A percentile compares a stretch with the other conserved stretches of the same genome.
phyloP scores from a whole-genome alignment of 1,140 invertebrate species.

The Nomia melanderi region DNA sequence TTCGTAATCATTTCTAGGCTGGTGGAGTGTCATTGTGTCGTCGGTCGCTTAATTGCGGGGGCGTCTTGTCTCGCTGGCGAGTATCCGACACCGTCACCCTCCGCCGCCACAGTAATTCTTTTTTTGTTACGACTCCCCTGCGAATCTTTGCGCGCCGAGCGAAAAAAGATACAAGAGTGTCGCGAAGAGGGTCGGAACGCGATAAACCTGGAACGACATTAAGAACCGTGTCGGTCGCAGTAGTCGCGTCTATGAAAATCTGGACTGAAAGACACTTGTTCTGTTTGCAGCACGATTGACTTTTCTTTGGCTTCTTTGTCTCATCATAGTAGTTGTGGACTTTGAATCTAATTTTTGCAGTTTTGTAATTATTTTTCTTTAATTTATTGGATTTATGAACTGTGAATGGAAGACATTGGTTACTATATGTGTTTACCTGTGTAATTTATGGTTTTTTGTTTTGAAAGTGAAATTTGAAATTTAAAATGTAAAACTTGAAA shows the following conservation, averaged over 20 bases:
- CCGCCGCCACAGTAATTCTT: slow-evolving; percentile 26
- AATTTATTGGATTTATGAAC: too few relatives aligned
- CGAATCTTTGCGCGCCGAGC: neutral
- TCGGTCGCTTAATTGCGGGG: slow-evolving; percentile 58
- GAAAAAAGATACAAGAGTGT: slow-evolving; percentile 19
- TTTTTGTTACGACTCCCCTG: slow-evolving; percentile 32
- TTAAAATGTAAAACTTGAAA: too few relatives aligned
- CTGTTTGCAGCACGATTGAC: neutral
- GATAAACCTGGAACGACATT: slow-evolving; percentile 19
- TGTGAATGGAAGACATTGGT: too few relatives aligned
- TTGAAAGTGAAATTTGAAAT: too few relatives aligned
- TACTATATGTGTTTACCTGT: too few relatives aligned
- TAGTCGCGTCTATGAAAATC: neutral
- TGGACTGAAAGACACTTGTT: too few relatives aligned
- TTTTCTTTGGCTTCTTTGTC: neutral
- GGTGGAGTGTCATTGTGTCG: slow-evolving; percentile 47
- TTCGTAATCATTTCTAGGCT: slow-evolving; percentile 47
- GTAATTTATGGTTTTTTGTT: too few relatives aligned
- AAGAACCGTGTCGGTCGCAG: slow-evolving; percentile 4
- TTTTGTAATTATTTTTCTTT: too few relatives aligned
- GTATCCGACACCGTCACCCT: slow-evolving; percentile 21
- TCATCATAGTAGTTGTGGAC: too few relatives aligned
- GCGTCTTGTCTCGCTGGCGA: slow-evolving; percentile 43
- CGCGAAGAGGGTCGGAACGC: neutral
- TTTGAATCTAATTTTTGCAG: too few relatives aligned